Percentiles rank a stretch among this genome's conserved stretches.
Evolutionary conservation across 2,888 invertebrate species (phyloP).

Genomic region (Smittia aterrima): DNA sequence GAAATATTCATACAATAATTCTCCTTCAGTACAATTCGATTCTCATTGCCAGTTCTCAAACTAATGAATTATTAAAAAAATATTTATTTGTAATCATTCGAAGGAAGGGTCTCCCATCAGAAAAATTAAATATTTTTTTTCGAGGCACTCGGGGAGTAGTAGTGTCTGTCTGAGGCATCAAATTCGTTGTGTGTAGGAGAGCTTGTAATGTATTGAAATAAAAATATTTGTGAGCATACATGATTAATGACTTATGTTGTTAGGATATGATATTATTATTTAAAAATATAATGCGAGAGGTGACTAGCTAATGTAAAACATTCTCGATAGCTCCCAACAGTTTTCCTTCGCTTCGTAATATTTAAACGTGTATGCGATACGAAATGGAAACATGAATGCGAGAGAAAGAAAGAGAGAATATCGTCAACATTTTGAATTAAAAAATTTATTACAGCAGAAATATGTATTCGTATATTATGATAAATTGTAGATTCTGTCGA

Average conservation of each 20-base stretch:
- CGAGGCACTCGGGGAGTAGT: not conserved
- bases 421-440: constrained; percentile 18
- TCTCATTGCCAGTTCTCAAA: constrained; percentile 14
- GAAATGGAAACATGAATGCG: not conserved
- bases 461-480: constrained; percentile 35
- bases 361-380: not conserved
- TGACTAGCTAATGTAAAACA: constrained; percentile 15
- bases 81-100: constrained; percentile 29
- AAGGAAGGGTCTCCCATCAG: not conserved
- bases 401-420: not conserved
- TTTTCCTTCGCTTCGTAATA: not conserved
- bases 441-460: constrained; percentile 28
- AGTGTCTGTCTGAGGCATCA: not conserved
- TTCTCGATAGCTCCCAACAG: not conserved
- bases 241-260: constrained; percentile 42
- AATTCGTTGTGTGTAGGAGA: not conserved
- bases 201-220: constrained; percentile 19
- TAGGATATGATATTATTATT: constrained; percentile 40
- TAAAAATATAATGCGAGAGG: not conserved
- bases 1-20: constrained; percentile 35
- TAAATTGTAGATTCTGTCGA: constrained; percentile 38
- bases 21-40: constrained; percentile 24
- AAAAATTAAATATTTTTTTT: not conserved
- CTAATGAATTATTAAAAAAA: constrained; percentile 38
- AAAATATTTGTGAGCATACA: constrained; percentile 38